These are phyloP conservation scores for Drosophila bocqueti DNA, from an alignment of 1,140 invertebrate genomes.

Conservation along the genomic window DNA sequence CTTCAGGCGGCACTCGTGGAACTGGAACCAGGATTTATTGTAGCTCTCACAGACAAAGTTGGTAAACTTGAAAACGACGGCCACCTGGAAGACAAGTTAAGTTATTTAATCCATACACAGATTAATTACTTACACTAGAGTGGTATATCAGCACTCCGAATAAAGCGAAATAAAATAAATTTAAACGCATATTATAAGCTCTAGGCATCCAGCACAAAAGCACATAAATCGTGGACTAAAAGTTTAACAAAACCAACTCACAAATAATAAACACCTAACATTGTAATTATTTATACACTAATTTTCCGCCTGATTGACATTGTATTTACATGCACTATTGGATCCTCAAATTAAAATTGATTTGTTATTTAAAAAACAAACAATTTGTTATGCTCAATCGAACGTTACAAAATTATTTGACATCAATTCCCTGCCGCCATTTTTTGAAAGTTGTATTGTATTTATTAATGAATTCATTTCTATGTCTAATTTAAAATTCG, in stretches of 20 bases:
- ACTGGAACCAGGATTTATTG: neutral
- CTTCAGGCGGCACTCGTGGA: neutral
- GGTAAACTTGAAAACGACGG: slow-evolving; percentile 6
- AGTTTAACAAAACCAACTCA: fast-evolving
- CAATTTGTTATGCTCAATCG: neutral
- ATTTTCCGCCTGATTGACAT: neutral
- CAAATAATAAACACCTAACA: neutral
- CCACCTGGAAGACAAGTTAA: neutral
- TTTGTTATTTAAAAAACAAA: neutral
- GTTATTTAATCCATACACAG: neutral
- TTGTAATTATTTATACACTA: neutral
- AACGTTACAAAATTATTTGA: neutral
- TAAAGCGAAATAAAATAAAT: neutral
- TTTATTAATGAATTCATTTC: neutral
- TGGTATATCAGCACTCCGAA: neutral
- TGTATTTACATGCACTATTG: neutral
- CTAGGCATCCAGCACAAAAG: neutral
- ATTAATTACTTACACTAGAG: neutral
- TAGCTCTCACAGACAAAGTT: slow-evolving; percentile 11
- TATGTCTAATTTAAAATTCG: neutral
- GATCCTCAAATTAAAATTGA: neutral
- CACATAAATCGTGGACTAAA: neutral
- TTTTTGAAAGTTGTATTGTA: neutral
- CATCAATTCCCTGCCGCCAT: neutral
- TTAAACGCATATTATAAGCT: neutral